Base-by-base conservation (phyloP, 2,113 vertebrate genomes). In the Coptodon rendalli region DNA sequence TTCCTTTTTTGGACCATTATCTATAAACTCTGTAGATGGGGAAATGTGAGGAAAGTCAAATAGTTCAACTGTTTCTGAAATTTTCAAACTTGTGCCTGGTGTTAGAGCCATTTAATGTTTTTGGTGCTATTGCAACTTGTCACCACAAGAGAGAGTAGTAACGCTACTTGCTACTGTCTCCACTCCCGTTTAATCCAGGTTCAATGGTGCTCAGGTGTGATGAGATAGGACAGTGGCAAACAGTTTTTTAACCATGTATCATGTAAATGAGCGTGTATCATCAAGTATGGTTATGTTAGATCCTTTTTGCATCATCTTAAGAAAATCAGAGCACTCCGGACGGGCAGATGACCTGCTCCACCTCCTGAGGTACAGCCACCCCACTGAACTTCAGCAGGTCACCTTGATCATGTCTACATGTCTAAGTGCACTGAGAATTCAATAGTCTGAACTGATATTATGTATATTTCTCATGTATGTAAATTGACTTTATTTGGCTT, bases 261-360 rank as follows among this genome's bases (percentile, higher is more conserved):
- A 7, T n/a, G 31, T 66, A 36, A n/a, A 66, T n/a, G 31, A 63
- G 59, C 16, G 16, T 63, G 59, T n/a, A n/a, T 66, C 2, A 38
- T 66, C 17, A 36, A 12, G 61, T 0, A 38, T 38, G 31, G 31
- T 12, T n/a, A 36, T 36, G 31, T 66, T 66, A 36, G 2, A 66
- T n/a, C 61, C 10, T 66, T 12, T 66, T 66, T 36, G 61, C 6
- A 9, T 61, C 27, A 2, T 31, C 57, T 61, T 61, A 61, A 31
- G 1, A 61, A 31, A 31, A 31, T 61, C 14, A 6, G 27, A 61
- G 14, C 16, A 66, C 61, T 31, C 17, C 0, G 0, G 1, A 66
- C 0, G 2, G 6, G 2, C 17, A 66, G 61, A 38, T 66, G 61
- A 66, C 34, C 61, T 66, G 61, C 61, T 66, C 61, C 34, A 38